Conservation (phyloP, 2,797 vertebrate genomes). For the Cossypha dichroa region DNA sequence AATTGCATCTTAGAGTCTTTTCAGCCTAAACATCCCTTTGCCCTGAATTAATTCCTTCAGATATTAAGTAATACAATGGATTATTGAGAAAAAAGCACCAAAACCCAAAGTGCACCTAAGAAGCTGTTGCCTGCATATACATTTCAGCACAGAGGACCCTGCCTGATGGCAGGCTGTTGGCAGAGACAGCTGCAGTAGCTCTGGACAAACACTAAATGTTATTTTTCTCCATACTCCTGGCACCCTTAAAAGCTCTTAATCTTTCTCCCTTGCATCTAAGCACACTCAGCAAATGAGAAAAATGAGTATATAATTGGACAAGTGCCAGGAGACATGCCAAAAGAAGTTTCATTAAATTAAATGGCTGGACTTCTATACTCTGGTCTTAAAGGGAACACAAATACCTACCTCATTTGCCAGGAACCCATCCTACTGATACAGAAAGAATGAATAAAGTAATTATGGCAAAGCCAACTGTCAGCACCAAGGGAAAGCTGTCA, state of each 20-base stretch:
- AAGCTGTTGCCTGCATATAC: background rate
- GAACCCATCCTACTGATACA: slow-evolving; percentile 70
- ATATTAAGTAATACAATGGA: background rate
- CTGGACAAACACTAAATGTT: background rate
- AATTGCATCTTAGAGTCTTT: background rate
- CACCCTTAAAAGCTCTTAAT: slow-evolving; percentile 31
- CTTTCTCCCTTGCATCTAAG: background rate
- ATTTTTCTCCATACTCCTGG: background rate
- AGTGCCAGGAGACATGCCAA: background rate
- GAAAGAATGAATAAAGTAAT: slow-evolving; percentile 79
- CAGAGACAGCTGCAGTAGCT: background rate
- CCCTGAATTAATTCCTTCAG: background rate
- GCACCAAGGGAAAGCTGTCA: slow-evolving; percentile 20
- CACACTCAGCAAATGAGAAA: slow-evolving; percentile 21
- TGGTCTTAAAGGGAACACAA: slow-evolving; percentile 33
- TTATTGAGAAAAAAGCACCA: background rate
- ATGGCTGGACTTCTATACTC: background rate
- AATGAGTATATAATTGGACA: background rate
- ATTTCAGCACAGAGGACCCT: background rate
- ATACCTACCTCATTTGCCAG: slow-evolving; percentile 30
- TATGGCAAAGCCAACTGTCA: slow-evolving; percentile 62
- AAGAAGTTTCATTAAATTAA: slow-evolving; percentile 27
- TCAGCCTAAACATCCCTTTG: background rate
- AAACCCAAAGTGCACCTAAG: background rate
- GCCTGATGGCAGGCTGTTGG: background rate